Conservation (phyloP, 2,888 invertebrate genomes). For the Zaprionus obscuricornis region DNA sequence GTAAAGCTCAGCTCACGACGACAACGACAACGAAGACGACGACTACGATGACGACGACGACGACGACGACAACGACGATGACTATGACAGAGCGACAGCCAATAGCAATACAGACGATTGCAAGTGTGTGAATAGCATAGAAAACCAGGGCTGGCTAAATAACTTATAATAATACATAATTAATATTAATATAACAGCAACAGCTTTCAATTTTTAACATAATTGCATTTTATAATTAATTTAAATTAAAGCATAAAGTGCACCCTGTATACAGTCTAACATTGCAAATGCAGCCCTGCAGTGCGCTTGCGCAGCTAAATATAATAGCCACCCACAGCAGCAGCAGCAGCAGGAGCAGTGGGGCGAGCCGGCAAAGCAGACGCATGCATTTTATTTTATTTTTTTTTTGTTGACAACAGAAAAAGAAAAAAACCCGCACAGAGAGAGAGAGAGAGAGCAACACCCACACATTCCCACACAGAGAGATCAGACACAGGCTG, state of each 20-base stretch:
- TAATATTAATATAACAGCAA: not conserved
- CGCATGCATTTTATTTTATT: no score
- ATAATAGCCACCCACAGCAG: conserved; percentile 45
- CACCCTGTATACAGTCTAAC: no score
- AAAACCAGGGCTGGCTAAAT: conserved; percentile 41
- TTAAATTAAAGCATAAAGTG: no score
- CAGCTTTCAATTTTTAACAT: not conserved
- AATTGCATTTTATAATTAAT: no score
- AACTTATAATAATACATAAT: not conserved
- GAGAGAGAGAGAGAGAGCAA: conserved; percentile 34
- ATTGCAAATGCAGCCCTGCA: conserved; percentile 5
- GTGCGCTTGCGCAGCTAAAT: conserved; percentile 3
- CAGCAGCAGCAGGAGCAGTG: not conserved
- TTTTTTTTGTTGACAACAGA: no score
- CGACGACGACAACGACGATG: conserved; percentile 19
- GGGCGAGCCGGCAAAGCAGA: conserved; percentile 28
- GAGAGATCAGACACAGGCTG: not conserved
- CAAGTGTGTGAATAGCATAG: conserved; percentile 36
- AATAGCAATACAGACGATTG: conserved; percentile 35
- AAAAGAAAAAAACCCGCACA: conserved; percentile 52
- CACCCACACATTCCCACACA: conserved; percentile 42
- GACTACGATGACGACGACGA: conserved; percentile 13
- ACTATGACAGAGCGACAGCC: no score
- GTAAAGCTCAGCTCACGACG: conserved; percentile 57
- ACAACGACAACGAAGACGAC: conserved; percentile 15